Evolutionary conservation across 1,140 invertebrate genomes (phyloP).

Genomic region (Calephelis virginiensis): DNA sequence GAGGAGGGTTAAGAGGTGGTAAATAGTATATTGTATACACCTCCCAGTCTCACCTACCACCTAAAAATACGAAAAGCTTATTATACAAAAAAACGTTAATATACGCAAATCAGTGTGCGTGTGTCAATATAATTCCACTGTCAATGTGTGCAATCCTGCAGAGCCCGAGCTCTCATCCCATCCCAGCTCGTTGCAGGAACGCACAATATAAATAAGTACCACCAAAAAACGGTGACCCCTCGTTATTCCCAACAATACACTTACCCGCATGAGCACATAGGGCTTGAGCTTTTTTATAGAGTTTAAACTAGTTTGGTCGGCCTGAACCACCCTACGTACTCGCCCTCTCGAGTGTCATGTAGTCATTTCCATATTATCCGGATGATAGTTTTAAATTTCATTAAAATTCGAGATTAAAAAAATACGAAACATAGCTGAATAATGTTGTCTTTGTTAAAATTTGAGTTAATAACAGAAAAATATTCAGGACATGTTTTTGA

Average conservation of each 20-base stretch:
- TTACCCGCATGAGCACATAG: slow-evolving; percentile 46
- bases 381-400: slow-evolving; percentile 32
- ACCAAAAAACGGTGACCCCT: slow-evolving; percentile 43
- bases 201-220: slow-evolving; percentile 65
- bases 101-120: slow-evolving; percentile 22
- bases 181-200: slow-evolving; percentile 72
- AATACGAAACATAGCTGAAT: neutral
- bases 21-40: no score
- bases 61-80: no score
- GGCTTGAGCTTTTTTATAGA: slow-evolving; percentile 38
- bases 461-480: no score
- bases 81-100: neutral
- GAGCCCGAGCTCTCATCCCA: slow-evolving; percentile 54
- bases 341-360: slow-evolving; percentile 61
- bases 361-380: slow-evolving; percentile 49
- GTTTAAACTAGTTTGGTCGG: slow-evolving; percentile 51
- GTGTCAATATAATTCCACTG: slow-evolving; percentile 11
- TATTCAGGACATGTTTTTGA: no score
- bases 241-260: slow-evolving; percentile 34
- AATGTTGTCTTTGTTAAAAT: neutral
- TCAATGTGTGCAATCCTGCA: slow-evolving; percentile 56
- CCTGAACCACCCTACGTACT: slow-evolving; percentile 38
- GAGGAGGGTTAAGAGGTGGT: no score
- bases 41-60: no score
- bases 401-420: slow-evolving; percentile 22